phyloP scores from a whole-genome alignment of 2,113 vertebrate species.

The Osmerus mordax region DNA sequence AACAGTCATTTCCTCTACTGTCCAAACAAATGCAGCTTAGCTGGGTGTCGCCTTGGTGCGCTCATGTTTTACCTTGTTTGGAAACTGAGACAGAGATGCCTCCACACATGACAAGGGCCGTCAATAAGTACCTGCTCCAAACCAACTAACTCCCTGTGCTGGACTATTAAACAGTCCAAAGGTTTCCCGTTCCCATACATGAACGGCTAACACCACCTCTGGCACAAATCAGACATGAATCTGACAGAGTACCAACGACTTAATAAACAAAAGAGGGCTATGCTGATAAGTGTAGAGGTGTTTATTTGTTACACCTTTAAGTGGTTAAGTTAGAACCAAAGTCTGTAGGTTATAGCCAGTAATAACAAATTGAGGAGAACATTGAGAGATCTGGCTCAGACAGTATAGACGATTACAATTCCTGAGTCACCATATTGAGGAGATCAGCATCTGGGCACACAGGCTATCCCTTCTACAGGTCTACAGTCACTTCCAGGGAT shows the following conservation, averaged over 20 bases:
- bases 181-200: background rate
- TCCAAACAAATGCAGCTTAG: conserved; percentile 50
- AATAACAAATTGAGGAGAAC: background rate
- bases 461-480: conserved; percentile 13
- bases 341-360: background rate
- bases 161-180: background rate
- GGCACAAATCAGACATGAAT: no score
- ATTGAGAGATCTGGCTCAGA: conserved; percentile 42
- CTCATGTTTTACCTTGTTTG: conserved; percentile 56
- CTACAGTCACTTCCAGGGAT: conserved; percentile 17
- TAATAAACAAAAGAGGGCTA: no score
- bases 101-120: conserved; percentile 50
- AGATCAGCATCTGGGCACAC: no score
- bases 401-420: no score
- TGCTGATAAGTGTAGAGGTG: no score
- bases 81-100: conserved; percentile 36
- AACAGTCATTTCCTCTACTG: conserved; percentile 39
- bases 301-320: no score
- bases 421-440: no score
- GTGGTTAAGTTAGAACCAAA: background rate
- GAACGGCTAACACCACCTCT: background rate
- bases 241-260: no score
- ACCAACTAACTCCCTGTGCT: background rate
- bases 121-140: conserved; percentile 37
- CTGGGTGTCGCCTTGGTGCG: conserved; percentile 23